Evolutionary conservation across 2,797 vertebrate species (phyloP).

Genomic region (Falco berigora): DNA sequence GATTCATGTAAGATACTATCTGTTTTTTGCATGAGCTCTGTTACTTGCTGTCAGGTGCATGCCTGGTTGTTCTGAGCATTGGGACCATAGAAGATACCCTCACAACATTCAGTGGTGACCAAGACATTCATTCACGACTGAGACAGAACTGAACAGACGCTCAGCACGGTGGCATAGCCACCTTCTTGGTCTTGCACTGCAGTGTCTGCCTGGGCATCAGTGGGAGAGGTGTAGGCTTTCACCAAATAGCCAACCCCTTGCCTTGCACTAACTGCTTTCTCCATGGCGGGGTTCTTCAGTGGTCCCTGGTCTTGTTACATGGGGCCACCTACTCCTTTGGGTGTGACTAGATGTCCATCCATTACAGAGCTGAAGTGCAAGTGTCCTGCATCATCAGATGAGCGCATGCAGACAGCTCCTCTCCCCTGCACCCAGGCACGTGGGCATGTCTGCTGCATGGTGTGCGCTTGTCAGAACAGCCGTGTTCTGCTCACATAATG

Average conservation of each 20-base stretch:
- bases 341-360: background rate
- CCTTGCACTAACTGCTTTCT: background rate
- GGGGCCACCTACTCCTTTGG: background rate
- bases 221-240: background rate
- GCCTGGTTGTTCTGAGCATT: background rate
- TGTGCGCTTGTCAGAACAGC: background rate
- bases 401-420: background rate
- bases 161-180: too few species aligned
- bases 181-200: background rate
- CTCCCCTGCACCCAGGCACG: background rate
- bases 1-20: background rate
- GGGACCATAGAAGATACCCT: background rate
- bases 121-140: background rate
- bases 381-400: background rate
- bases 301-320: background rate
- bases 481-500: background rate
- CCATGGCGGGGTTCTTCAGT: background rate
- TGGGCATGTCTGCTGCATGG: rapidly evolving
- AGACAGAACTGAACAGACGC: background rate
- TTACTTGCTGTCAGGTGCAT: background rate
- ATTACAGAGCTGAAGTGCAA: background rate
- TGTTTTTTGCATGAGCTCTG: background rate
- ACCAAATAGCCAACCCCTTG: background rate
- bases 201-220: background rate
- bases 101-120: too few species aligned